phyloP scores from a whole-genome alignment of 1,140 invertebrate genomes.

The Meteorus sp. region DNA sequence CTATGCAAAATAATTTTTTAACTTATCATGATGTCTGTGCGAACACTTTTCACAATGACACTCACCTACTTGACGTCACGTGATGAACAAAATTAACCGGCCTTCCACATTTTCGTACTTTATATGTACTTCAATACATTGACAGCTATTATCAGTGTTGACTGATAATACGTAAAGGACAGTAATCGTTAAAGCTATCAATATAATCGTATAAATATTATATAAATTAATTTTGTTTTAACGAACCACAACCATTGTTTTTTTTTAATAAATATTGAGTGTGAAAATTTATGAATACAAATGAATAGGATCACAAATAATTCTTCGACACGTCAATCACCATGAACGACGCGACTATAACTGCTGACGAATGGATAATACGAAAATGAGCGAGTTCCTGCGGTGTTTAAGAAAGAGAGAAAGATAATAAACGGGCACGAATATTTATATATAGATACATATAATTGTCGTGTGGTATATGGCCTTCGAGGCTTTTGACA shows the following conservation, averaged over 20 bases:
- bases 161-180: too few relatives aligned
- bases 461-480: too few relatives aligned
- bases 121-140: neutral
- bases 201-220: too few relatives aligned
- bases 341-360: slow-evolving; percentile 4
- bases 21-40: neutral
- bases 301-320: neutral
- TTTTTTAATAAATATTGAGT: neutral
- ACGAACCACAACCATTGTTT: neutral
- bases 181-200: too few relatives aligned
- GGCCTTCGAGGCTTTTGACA: too few relatives aligned
- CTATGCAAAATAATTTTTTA: neutral
- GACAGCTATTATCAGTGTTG: neutral
- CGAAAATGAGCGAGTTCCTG: too few relatives aligned
- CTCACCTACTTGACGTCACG: slow-evolving; percentile 4
- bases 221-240: too few relatives aligned
- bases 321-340: slow-evolving; percentile 3
- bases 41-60: too few relatives aligned
- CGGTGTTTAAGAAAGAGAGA: too few relatives aligned
- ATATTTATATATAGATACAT: too few relatives aligned
- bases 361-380: slow-evolving; percentile 12
- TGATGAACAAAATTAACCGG: slow-evolving; percentile 1
- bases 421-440: too few relatives aligned
- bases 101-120: neutral
- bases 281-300: neutral